phyloP scores from a whole-genome alignment of 2,113 vertebrate species.

The Cathartes aura region DNA sequence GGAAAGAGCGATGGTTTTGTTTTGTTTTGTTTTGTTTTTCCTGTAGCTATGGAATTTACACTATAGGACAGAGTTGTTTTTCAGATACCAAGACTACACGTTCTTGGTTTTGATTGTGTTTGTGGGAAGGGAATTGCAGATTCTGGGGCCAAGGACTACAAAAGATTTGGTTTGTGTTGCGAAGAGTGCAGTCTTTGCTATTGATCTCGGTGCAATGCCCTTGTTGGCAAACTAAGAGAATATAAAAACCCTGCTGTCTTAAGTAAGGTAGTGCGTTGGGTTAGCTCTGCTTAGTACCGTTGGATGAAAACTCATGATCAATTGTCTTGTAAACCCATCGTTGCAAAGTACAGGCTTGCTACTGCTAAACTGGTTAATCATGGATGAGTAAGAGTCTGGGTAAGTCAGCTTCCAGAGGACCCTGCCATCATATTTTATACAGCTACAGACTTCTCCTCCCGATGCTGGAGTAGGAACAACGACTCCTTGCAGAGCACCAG shows the following conservation, averaged over 20 bases:
- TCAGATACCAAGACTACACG: background rate
- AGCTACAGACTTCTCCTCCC: background rate
- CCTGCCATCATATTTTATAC: background rate
- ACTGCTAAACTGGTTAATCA: background rate
- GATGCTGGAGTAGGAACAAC: background rate
- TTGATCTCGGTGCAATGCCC: background rate
- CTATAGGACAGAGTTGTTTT: background rate
- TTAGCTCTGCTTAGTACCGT: background rate
- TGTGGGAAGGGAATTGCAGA: background rate
- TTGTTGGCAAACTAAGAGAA: background rate
- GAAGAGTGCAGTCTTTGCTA: background rate
- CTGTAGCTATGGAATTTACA: background rate
- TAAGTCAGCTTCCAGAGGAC: background rate
- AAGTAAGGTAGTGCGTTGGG: background rate
- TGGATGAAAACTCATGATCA: background rate
- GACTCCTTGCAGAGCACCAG: background rate
- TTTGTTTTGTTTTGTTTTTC: background rate
- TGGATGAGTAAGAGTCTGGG: background rate
- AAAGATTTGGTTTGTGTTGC: background rate
- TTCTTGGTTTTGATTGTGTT: background rate
- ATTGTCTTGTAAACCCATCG: background rate
- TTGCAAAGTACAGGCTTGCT: background rate
- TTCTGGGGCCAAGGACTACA: background rate
- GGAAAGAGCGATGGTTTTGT: accelerated
- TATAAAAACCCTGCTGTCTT: background rate